These are phyloP conservation scores for Hypercompe scribonia DNA, from an alignment of 2,888 invertebrate species.

Conservation along the genomic window DNA sequence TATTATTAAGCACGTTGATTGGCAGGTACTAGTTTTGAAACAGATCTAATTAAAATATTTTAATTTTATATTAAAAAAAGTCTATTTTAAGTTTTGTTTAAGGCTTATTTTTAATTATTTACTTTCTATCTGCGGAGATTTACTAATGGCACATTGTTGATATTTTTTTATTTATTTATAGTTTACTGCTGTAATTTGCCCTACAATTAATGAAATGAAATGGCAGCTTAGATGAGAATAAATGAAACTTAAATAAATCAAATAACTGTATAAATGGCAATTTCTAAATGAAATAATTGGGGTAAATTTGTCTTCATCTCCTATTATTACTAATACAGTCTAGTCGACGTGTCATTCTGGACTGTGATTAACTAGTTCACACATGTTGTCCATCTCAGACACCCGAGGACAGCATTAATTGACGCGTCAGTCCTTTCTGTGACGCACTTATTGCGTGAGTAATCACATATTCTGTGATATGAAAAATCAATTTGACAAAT, in stretches of 20 bases:
- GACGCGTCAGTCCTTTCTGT: conserved; percentile 13
- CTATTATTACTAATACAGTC: neutral
- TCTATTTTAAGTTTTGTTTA: too few species aligned
- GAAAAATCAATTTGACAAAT: neutral
- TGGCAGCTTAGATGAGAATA: neutral
- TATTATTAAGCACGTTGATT: too few species aligned
- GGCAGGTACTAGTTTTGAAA: too few species aligned
- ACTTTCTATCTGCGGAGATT: too few species aligned
- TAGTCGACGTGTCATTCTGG: neutral
- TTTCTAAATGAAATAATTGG: neutral
- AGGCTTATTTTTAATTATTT: too few species aligned
- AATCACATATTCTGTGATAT: neutral
- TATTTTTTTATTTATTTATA: too few species aligned
- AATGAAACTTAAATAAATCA: neutral
- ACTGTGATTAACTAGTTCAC: conserved; percentile 32
- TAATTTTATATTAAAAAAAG: too few species aligned
- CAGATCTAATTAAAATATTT: too few species aligned
- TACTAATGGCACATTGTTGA: too few species aligned
- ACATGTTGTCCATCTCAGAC: conserved; percentile 9
- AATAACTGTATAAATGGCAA: neutral
- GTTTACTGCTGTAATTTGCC: too few species aligned
- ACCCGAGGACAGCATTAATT: conserved; percentile 12
- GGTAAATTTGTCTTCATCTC: neutral
- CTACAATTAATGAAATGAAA: too few species aligned
- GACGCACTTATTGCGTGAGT: neutral